Evolutionary conservation across 1,140 invertebrate genomes (phyloP), one percentile per base, ranked within the genome.

Genomic region (Drosophila leontia): DNA sequence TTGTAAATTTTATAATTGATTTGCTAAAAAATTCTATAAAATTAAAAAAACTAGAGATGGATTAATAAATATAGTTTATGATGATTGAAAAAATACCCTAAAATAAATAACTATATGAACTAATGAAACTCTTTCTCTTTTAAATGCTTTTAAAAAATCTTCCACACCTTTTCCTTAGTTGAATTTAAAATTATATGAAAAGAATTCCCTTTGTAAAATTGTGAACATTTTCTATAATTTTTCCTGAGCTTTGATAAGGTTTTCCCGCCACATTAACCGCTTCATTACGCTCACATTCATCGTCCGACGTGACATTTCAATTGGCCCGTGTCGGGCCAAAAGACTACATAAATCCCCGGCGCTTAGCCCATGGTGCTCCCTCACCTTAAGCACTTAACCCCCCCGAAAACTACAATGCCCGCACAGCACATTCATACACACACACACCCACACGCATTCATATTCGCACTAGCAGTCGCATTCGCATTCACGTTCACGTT

Each of bases 271-370:
- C 71, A 82, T 86, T 86, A 87, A 78, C 68, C 83, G 72, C 83
- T 76, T 86, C 83, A 86, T 86, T 86, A 86, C 80, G 77, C 77
- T 78, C 79, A 58, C 84, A 88, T 88, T 88, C 80, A 88, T 84
- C 79, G 72, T 67, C 51, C 69, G 76, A 87, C 85, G 80, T 88
- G 84, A 87, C 84, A 84, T 87, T 88, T 87, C 84, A 83, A 87
- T 87, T 84, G 84, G 84, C 74, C 78, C 74, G 51, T 68, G 80
- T 62, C 53, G 72, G 80, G 84, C 65, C 69, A 61, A 80, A 72
- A 63, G 80, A 83, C 84, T 88, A 77, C 80, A 87, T 87, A 87
- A 87, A 88, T 87, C 67, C 84, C 53, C 45, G 62, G 45, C 78
- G 78, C 60, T 75, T 70, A 45, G 41, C 53, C 60, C 70, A 39